Percentiles rank a stretch among this genome's conserved stretches.
These are phyloP conservation scores for Leptopterna dolabrata DNA, from an alignment of 2,888 invertebrate genomes.

Conservation along the genomic window DNA sequence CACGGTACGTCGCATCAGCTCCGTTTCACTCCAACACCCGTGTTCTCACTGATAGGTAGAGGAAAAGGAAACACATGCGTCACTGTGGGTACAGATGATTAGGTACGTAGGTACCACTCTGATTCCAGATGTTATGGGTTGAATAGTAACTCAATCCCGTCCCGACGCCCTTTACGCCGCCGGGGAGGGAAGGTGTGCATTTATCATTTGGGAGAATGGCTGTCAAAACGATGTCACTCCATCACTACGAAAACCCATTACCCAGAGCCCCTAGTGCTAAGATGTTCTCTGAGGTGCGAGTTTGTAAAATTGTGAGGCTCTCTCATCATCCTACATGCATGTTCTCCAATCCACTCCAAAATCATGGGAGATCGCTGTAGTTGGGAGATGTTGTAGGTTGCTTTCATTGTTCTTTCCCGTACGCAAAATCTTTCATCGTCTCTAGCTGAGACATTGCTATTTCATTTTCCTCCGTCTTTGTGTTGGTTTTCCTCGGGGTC, in stretches of 20 bases:
- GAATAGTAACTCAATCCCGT: background rate
- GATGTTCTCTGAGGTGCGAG: background rate
- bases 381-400: too few species aligned
- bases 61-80: slow-evolving; percentile 11
- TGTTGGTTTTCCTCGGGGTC: too few species aligned
- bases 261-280: background rate
- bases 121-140: background rate
- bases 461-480: too few species aligned
- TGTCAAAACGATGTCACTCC: slow-evolving; percentile 40
- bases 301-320: background rate
- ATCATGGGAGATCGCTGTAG: too few species aligned
- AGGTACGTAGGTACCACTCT: background rate
- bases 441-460: too few species aligned
- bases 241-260: slow-evolving; percentile 39
- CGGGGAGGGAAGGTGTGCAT: background rate
- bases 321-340: too few species aligned
- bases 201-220: slow-evolving; percentile 42
- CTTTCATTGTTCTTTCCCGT: too few species aligned
- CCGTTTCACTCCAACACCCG: background rate
- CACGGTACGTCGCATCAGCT: background rate
- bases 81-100: background rate
- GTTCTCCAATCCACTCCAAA: too few species aligned
- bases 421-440: too few species aligned
- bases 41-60: background rate
- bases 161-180: background rate